Evolutionary conservation across 2,888 invertebrate species (phyloP).

Genomic region (Diplolepis rosae): DNA sequence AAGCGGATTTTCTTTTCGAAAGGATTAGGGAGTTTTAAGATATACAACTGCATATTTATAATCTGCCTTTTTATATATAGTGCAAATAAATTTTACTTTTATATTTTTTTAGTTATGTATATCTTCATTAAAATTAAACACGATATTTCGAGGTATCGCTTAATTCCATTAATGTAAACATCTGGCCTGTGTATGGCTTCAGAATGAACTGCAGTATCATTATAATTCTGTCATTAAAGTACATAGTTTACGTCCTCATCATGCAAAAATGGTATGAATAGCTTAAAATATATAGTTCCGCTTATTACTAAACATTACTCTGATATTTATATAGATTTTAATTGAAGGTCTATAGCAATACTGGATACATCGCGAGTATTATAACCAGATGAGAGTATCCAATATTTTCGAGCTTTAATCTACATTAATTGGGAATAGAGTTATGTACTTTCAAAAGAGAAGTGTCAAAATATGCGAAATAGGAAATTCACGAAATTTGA

Average conservation of each 20-base stretch:
- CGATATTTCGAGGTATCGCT: too few relatives aligned
- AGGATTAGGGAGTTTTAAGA: background rate
- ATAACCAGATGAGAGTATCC: background rate
- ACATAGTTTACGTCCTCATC: background rate
- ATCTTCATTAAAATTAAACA: too few relatives aligned
- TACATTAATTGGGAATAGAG: background rate
- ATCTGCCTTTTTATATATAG: too few relatives aligned
- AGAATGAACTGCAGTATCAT: background rate
- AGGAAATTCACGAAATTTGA: background rate
- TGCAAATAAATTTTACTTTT: too few relatives aligned
- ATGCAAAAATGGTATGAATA: background rate
- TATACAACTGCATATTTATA: too few relatives aligned
- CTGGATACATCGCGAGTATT: background rate
- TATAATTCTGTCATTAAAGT: background rate
- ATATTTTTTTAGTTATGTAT: too few relatives aligned
- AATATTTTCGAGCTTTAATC: background rate
- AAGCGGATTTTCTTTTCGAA: conserved; percentile 8
- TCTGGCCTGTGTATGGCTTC: too few relatives aligned
- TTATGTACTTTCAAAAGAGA: background rate
- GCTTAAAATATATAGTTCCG: background rate
- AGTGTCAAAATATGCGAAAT: background rate
- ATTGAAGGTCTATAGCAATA: background rate
- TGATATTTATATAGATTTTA: background rate
- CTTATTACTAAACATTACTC: background rate
- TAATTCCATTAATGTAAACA: too few relatives aligned